Base-by-base conservation (phyloP, 2,888 invertebrate species). In the Oscheius myriophilus region DNA sequence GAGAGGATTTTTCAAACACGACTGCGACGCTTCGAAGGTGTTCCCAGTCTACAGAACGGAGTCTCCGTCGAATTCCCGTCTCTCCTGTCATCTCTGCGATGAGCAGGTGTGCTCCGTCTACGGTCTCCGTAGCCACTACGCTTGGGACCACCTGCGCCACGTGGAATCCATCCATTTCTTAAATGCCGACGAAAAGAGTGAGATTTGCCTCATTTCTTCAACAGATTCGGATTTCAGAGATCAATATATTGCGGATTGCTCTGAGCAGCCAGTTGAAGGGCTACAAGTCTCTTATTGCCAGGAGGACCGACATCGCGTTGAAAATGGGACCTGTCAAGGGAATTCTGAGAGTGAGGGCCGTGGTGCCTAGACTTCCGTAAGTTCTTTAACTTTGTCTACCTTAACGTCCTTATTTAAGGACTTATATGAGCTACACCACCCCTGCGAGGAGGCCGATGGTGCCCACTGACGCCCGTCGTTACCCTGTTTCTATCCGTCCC, bases 81-180 rank as follows among this genome's bases (percentile, higher is more conserved):
- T 65, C 11, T 23, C 7, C 21, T 65, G 65, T 23, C 65, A 65
- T 49, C 33, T 65, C 23, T 65, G 65, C 42, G 12, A 42, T 41
- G 26, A 46, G 21, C 12, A 16, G 6, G n/a, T 33, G 26, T 65
- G 65, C 21, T 65, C 65, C 4, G n/a, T 65, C 16, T 45, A 16
- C 11, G 43, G 45, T 33, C 39, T 65, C 1, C 42, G 55, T 14
- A 55, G 16, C 1, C 65, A 65, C 41, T 65, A 55, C 43, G 21
- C 41, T 6, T 18, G 14, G 9, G 49, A 65, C 1, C 65, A 65
- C 43, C 33, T 61, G 33, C 18, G 33, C 49, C 2, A 11, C 33
- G 46, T 61, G 26, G 61, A 61, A n/a, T 33, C 33, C 33, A 9
- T 33, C 9, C 33, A 33, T 3, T 33, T 33, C 33, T 9, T 33